Evolutionary conservation across 2,888 invertebrate species (phyloP), one percentile per base, ranked within the genome.

Genomic region (Ophion obscuratus): DNA sequence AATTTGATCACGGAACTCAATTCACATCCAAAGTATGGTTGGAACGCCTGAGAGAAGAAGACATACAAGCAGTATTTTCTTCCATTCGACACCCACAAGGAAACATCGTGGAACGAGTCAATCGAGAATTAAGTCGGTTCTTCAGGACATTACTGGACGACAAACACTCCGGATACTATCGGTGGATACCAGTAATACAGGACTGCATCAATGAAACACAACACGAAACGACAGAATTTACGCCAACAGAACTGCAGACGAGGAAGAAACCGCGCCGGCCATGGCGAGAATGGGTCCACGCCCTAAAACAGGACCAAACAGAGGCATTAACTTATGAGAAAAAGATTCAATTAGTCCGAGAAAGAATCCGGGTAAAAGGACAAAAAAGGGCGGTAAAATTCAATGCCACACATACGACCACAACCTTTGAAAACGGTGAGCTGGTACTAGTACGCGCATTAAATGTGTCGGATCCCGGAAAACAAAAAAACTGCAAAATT

Each of bases 1-100:
- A 81, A 11, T 81, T 81, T 20, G 74, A 81, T 5, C 74, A 80
- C 31, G 66, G 79, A 6, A 80, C 79, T 0, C 79, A 80, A 40
- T 73, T 74, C 7, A 81, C 74, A 0, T n/a, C 81, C 0, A 68
- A 31, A 6, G 5, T 24, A 0, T 74, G 74, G 81, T 2, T 57
- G 2, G n/a, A 73, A 14, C 7, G n/a, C 1, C 24, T 62, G 14
- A 11, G 24, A 2, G 20, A 59, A 9, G 59, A 73, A 36, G 7
- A 27, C 1, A 53, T 71, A 0, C 20, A 53, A 53, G 53, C 17
- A 10, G 27, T 53, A 6, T 71, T 79, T 14, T 71, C 79, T 1
- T 80, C 79, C 6, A 73, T 71, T 2, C n/a, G 79, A 24, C 79
- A 73, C 57, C 79, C 79, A 1, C 79, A 79, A 17, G 71, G 71